Conservation (phyloP, 2,888 invertebrate genomes). For the Rugalucina vietnamica region DNA sequence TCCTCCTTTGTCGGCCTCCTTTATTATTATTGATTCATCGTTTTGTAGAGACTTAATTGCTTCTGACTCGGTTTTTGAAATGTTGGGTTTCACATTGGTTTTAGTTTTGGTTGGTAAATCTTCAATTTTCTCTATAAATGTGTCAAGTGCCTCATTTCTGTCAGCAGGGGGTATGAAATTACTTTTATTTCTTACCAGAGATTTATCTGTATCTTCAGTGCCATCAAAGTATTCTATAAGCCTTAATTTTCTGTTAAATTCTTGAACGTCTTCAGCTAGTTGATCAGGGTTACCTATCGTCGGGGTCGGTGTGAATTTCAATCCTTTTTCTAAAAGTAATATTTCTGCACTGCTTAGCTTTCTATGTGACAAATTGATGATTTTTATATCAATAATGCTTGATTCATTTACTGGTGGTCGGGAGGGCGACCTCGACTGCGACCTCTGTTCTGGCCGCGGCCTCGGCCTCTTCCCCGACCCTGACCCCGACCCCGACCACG, state of each 20-base stretch:
- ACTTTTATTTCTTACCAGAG: slow-evolving; percentile 25
- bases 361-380: slow-evolving; percentile 11
- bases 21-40: slow-evolving; percentile 4
- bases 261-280: not conserved
- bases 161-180: not conserved
- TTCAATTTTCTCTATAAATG: not conserved
- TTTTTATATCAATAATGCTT: slow-evolving; percentile 2
- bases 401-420: no score
- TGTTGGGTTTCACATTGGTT: not conserved
- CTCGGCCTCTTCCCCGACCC: no score
- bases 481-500: no score
- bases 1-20: slow-evolving; percentile 46
- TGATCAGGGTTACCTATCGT: not conserved
- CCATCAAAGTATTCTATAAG: slow-evolving; percentile 14
- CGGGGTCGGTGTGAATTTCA: slow-evolving; percentile 16
- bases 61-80: not conserved
- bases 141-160: not conserved
- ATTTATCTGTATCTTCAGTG: not conserved
- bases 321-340: not conserved
- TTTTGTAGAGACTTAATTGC: not conserved
- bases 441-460: no score
- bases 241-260: slow-evolving; percentile 9
- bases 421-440: no score
- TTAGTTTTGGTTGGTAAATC: not conserved
- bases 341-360: not conserved